Conservation (phyloP, 2,888 invertebrate species). For the Luperina nickerlii region DNA sequence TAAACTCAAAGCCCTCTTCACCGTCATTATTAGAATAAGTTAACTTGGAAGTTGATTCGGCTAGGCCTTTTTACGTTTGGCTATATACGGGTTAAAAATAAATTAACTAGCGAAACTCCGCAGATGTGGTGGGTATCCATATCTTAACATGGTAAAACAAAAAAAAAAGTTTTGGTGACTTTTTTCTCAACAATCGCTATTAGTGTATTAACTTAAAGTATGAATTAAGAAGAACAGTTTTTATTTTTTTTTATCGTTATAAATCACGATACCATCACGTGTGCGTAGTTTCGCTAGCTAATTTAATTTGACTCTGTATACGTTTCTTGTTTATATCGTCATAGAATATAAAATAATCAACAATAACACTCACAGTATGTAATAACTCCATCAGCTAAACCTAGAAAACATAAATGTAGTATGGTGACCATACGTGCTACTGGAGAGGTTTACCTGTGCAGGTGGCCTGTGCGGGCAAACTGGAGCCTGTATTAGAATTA, state of each 20-base stretch:
- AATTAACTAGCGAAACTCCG: background rate
- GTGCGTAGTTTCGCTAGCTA: background rate
- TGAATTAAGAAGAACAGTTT: background rate
- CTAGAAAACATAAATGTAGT: conserved; percentile 1
- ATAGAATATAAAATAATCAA: conserved; percentile 3
- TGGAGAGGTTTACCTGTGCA: background rate
- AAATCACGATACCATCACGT: background rate
- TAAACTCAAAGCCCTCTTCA: conserved; percentile 17
- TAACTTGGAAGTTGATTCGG: conserved; percentile 1
- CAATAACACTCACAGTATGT: conserved; percentile 15
- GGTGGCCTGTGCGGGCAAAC: background rate
- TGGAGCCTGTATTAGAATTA: background rate
- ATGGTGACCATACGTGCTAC: background rate
- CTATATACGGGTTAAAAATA: background rate
- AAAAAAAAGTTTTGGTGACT: background rate
- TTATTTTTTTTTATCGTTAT: background rate
- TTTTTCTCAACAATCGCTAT: background rate
- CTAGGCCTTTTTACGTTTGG: conserved; percentile 17
- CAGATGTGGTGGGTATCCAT: background rate
- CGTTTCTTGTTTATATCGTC: conserved; percentile 5
- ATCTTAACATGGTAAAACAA: background rate
- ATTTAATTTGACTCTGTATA: background rate
- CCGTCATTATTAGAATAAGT: conserved; percentile 39
- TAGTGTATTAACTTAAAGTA: background rate
- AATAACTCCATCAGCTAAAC: conserved; percentile 10